A percentile compares a stretch with the other conserved stretches of the same genome.
These are phyloP conservation scores for Carassius gibelio DNA, from an alignment of 2,113 vertebrate species.

Conservation along the genomic window DNA sequence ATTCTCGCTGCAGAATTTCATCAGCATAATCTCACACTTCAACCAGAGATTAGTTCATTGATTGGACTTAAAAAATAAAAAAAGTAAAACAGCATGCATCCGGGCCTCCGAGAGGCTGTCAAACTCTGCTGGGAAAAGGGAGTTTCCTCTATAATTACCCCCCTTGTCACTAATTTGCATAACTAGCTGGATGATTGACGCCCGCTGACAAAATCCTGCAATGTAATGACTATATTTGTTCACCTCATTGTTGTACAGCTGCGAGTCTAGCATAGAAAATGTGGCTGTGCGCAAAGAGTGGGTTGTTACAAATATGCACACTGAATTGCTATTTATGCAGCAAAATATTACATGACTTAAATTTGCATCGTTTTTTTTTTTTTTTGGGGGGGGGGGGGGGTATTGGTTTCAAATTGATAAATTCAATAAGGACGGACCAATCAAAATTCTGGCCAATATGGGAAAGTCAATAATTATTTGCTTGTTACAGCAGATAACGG, in stretches of 20 bases:
- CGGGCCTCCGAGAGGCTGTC: not conserved
- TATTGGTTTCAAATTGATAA: not conserved
- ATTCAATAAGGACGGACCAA: not conserved
- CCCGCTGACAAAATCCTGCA: not conserved
- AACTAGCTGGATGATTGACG: constrained; percentile 17
- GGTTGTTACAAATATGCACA: not conserved
- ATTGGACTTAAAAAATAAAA: not conserved
- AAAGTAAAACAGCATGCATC: not conserved
- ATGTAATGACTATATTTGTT: not conserved
- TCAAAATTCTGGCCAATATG: not conserved
- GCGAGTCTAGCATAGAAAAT: not conserved
- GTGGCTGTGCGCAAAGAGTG: not conserved
- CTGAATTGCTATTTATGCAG: constrained; percentile 10
- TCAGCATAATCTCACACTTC: constrained; percentile 17
- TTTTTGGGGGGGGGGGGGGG: not conserved
- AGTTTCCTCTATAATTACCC: constrained; percentile 34
- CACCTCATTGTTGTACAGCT: not conserved
- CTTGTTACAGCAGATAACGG: constrained; percentile 17
- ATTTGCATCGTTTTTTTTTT: not conserved
- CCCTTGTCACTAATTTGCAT: constrained; percentile 18
- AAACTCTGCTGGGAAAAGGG: not conserved
- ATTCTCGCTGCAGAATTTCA: constrained; percentile 26
- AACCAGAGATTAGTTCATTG: not conserved
- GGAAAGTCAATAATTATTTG: not conserved
- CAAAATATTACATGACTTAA: not conserved